These are phyloP conservation scores for Smittia sp. DNA, from an alignment of 2,888 invertebrate species.

Conservation along the genomic window DNA sequence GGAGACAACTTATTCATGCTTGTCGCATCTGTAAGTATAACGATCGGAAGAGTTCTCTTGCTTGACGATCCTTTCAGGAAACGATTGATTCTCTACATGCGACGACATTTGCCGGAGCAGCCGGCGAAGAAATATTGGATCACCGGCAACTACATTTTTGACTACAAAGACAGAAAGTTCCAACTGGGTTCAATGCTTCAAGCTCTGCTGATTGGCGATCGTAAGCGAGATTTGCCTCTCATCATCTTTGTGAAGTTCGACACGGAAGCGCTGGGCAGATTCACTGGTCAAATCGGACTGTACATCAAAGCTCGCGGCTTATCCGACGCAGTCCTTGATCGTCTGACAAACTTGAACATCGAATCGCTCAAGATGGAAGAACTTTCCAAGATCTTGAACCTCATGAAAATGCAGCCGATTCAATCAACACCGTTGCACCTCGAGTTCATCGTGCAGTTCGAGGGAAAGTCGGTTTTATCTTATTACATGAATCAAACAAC, in stretches of 20 bases:
- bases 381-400: constrained; percentile 55
- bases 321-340: constrained; percentile 55
- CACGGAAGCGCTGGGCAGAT: constrained; percentile 57
- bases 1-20: constrained; percentile 65
- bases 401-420: constrained; percentile 54
- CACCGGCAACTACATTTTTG: constrained; percentile 70
- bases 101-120: constrained; percentile 61
- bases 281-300: constrained; percentile 46
- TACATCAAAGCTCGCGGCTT: constrained; percentile 58
- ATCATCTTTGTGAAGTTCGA: constrained; percentile 59
- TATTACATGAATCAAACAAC: constrained; percentile 65
- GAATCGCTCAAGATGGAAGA: constrained; percentile 58
- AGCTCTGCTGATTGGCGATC: constrained; percentile 64
- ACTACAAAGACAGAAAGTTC: constrained; percentile 63
- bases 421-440: constrained; percentile 60
- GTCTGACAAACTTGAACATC: constrained; percentile 53
- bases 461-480: constrained; percentile 65
- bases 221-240: constrained; percentile 63
- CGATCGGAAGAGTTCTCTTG: not conserved
- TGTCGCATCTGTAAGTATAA: constrained; percentile 62
- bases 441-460: constrained; percentile 64
- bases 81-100: constrained; percentile 63
- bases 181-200: constrained; percentile 61
- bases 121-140: constrained; percentile 61
- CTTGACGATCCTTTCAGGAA: constrained; percentile 55